A percentile compares a stretch with the other conserved stretches of the same genome.
Conservation (phyloP, 2,888 invertebrate genomes). For the Eupithecia subumbrata region DNA sequence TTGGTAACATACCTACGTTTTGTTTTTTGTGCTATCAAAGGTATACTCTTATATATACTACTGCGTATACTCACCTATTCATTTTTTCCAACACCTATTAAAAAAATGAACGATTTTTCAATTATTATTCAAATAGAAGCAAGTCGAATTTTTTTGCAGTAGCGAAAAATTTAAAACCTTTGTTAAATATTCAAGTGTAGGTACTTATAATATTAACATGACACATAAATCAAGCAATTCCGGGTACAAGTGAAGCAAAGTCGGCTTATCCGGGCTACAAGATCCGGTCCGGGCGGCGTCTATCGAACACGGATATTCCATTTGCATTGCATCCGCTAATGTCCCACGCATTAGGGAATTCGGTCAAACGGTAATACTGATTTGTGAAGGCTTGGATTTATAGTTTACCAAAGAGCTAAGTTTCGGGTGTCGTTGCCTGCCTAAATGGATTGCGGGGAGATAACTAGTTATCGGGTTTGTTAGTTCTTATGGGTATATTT, state of each 20-base stretch:
- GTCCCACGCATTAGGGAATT: constrained; percentile 52
- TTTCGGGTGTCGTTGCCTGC: constrained; percentile 9
- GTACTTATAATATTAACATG: constrained; percentile 7
- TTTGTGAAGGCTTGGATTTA: constrained; percentile 30
- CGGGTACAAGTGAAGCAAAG: constrained; percentile 54
- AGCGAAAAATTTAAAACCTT: not conserved
- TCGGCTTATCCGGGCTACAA: constrained; percentile 63
- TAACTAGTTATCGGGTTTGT: not conserved
- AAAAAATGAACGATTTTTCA: not conserved
- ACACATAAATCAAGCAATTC: constrained; percentile 49
- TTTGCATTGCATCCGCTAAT: constrained; percentile 66
- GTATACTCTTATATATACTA: too few species aligned
- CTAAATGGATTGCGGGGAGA: not conserved
- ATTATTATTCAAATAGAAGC: not conserved
- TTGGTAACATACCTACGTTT: not conserved
- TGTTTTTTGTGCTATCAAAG: constrained; percentile 20
- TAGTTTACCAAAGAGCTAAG: constrained; percentile 16
- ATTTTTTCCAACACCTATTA: not conserved
- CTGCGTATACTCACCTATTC: not conserved
- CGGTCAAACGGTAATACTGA: constrained; percentile 50
- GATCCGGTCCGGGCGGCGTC: constrained; percentile 60
- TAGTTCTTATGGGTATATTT: not conserved
- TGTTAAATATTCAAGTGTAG: not conserved
- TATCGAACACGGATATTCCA: constrained; percentile 74
- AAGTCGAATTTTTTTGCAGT: not conserved